Evolutionary conservation across 2,113 vertebrate genomes (phyloP).

Genomic region (Ciconia boyciana): DNA sequence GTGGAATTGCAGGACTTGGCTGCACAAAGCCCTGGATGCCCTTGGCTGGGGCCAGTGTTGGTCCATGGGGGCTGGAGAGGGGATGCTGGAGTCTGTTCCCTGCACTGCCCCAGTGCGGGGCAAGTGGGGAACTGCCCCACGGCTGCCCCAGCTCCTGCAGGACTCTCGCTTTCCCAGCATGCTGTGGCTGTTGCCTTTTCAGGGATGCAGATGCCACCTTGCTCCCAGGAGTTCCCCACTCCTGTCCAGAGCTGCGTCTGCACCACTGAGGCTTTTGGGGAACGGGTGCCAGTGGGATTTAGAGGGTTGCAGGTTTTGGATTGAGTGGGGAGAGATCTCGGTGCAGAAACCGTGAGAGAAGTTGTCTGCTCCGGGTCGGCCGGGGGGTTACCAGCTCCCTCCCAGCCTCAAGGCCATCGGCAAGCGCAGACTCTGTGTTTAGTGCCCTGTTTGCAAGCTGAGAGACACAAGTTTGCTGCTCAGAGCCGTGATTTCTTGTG

Average conservation of each 20-base stretch:
- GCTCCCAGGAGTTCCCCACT: not conserved
- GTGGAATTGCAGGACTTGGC: accelerated
- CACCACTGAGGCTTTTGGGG: not conserved
- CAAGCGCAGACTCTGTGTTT: too few species aligned
- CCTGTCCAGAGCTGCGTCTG: not conserved
- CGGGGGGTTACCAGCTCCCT: accelerated
- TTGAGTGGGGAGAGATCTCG: not conserved
- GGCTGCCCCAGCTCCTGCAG: not conserved
- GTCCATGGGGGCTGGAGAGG: not conserved
- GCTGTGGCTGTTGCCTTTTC: not conserved
- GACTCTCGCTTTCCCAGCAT: not conserved
- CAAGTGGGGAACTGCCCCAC: too few species aligned
- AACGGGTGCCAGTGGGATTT: not conserved
- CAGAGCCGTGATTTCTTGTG: not conserved
- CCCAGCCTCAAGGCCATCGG: accelerated
- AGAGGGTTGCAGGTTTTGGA: not conserved
- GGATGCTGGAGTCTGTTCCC: accelerated
- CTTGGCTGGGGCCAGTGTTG: not conserved
- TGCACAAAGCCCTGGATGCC: not conserved
- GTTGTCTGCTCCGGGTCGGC: accelerated
- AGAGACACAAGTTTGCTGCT: not conserved
- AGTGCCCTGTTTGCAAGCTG: not conserved
- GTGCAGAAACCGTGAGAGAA: not conserved
- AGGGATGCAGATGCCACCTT: not conserved
- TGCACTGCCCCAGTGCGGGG: too few species aligned